Evolutionary conservation across 1,140 invertebrate species (phyloP).

Genomic region (Orchesella cincta): DNA sequence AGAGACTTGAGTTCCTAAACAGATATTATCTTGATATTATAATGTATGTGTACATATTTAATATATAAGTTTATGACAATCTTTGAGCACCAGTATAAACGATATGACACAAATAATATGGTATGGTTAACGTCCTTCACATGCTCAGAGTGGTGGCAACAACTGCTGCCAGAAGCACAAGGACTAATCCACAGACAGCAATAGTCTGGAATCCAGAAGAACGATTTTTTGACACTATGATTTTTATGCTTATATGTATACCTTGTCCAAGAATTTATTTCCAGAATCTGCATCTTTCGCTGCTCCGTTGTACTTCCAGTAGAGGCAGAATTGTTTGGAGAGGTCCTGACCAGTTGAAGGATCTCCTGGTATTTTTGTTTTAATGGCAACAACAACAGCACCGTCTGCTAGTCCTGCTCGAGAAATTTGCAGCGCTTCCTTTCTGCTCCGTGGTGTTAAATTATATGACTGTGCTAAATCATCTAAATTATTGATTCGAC

Average conservation of each 20-base stretch:
- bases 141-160: constrained; percentile 7
- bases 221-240: neutral
- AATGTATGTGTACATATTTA: too few species aligned
- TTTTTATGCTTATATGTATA: neutral
- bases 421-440: constrained; percentile 6
- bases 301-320: constrained; percentile 1
- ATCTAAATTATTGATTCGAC: constrained; percentile 19
- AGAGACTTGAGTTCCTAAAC: too few species aligned
- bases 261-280: constrained; percentile 14
- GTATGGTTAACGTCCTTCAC: too few species aligned
- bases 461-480: neutral
- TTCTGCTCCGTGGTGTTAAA: constrained; percentile 5
- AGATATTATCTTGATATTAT: too few species aligned
- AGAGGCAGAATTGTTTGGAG: constrained; percentile 1
- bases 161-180: constrained; percentile 4
- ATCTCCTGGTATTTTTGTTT: neutral
- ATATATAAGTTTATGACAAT: too few species aligned
- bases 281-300: neutral
- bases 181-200: constrained; percentile 10
- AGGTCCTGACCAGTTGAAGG: neutral
- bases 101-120: neutral
- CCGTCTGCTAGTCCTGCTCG: neutral
- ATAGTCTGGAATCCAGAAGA: constrained; percentile 1
- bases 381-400: neutral
- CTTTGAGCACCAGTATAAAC: too few species aligned